A percentile compares a stretch with the other conserved stretches of the same genome.
Evolutionary conservation across 1,140 invertebrate genomes (phyloP).

Genomic region (Meloidogyne exigua): DNA sequence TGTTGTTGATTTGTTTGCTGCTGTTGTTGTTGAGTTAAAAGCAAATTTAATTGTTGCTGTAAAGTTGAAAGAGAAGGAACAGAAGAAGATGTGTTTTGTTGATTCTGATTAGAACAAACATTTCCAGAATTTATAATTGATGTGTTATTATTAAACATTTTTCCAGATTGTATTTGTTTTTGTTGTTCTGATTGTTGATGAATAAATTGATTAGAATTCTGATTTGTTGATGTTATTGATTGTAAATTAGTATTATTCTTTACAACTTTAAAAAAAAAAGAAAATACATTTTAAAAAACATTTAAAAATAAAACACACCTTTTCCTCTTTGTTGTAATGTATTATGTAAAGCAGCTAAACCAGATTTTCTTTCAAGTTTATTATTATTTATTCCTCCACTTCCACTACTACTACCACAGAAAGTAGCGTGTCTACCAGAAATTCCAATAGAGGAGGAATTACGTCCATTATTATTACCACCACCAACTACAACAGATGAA

Average conservation of each 20-base stretch:
- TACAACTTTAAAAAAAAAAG: too few relatives aligned
- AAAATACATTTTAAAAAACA: background rate
- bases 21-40: conserved; percentile 15
- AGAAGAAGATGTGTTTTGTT: background rate
- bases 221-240: background rate
- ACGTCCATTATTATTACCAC: background rate
- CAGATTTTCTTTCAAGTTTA: conserved; percentile 14
- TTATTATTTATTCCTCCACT: background rate
- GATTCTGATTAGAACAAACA: background rate
- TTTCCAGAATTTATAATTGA: background rate
- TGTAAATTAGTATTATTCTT: too few relatives aligned
- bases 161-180: background rate
- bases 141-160: background rate
- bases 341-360: background rate
- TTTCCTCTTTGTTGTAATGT: conserved; percentile 9
- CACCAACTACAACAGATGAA: background rate
- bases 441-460: conserved; percentile 11
- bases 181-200: conserved; percentile 21
- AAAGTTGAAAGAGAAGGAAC: background rate
- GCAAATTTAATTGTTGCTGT: conserved; percentile 12
- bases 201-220: background rate
- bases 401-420: conserved; percentile 1
- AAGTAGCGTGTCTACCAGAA: conserved; percentile 13
- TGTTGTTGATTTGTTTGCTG: background rate
- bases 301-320: background rate